Base-by-base conservation (phyloP, 2,888 invertebrate genomes). In the Acrocera orbiculus region DNA sequence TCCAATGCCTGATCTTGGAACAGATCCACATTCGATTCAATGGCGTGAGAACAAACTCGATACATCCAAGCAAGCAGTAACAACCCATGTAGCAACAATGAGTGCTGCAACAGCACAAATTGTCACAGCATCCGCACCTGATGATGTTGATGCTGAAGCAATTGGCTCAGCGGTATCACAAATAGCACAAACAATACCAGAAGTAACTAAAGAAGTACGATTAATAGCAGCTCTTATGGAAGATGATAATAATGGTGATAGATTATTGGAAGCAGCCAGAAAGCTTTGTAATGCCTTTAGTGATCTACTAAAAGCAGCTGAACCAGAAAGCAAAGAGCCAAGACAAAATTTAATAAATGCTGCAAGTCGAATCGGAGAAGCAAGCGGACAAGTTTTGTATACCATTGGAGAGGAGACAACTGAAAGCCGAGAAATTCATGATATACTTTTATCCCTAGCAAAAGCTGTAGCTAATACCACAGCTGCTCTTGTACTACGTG, bases 101-200 rank as follows among this genome's bases (percentile, higher is more conserved):
- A 96, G 89, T 62, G 96, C 96, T 1, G 96, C 96, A 35, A 98
- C 96, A 0, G 98, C 98, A 7, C 92, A 95, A 61, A 85, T 95
- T 31, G 83, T 93, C 37, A 89, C 89, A 0, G 90, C 90, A 0
- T 80, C 81, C 3, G 77, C 76, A 63, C 75, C 77, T 0, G 86
- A 89, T 44, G 90, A 93, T 46, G 83, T 93, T 7, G 93, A 95
- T 60, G 87, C 92, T 54, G 85, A 83, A 4, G 89, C 92, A 0
- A 90, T 98, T 1, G 93, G 95, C 1, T 89, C 92, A 0, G 96
- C 96, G 17, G 92, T 98, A 41, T 87, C 89, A 8, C 93, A 95
- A 32, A 98, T 98, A 49, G 89, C 95, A 20, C 85, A 79, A 48
- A 95, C 95, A 54, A 67, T 98, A 44, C 93, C 93, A 0, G 92